Conservation (phyloP, 2,797 vertebrate species). For the Melanotaenia maccullochi region DNA sequence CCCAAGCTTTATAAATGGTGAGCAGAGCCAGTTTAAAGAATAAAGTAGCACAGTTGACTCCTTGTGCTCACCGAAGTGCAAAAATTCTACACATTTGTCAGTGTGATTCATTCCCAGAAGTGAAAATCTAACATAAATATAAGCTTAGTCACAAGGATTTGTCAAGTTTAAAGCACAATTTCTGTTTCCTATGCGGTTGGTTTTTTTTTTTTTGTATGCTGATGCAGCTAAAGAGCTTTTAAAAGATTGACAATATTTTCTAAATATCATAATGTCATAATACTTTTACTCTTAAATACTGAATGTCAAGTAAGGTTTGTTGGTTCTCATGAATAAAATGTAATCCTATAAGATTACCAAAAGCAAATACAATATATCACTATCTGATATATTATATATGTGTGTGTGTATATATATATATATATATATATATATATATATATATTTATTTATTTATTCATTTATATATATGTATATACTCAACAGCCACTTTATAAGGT, state of each 20-base stretch:
- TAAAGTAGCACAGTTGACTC: conserved; percentile 38
- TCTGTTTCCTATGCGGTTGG: background rate
- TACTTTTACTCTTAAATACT: background rate
- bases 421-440: too few species aligned
- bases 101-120: conserved; percentile 49
- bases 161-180: conserved; percentile 41
- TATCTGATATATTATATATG: background rate
- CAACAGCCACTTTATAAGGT: too few species aligned
- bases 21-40: conserved; percentile 65
- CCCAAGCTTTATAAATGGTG: conserved; percentile 59
- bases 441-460: too few species aligned
- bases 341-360: background rate
- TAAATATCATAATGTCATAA: too few species aligned
- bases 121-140: conserved; percentile 51
- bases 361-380: background rate
- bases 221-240: background rate
- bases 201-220: background rate
- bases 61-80: conserved; percentile 56
- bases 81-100: conserved; percentile 46
- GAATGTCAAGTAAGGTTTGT: background rate
- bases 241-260: background rate
- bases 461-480: too few species aligned
- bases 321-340: background rate
- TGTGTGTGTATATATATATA: too few species aligned
- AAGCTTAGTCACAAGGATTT: conserved; percentile 58